phyloP scores from a whole-genome alignment of 2,797 vertebrate species.

The Phataginus tricuspis region DNA sequence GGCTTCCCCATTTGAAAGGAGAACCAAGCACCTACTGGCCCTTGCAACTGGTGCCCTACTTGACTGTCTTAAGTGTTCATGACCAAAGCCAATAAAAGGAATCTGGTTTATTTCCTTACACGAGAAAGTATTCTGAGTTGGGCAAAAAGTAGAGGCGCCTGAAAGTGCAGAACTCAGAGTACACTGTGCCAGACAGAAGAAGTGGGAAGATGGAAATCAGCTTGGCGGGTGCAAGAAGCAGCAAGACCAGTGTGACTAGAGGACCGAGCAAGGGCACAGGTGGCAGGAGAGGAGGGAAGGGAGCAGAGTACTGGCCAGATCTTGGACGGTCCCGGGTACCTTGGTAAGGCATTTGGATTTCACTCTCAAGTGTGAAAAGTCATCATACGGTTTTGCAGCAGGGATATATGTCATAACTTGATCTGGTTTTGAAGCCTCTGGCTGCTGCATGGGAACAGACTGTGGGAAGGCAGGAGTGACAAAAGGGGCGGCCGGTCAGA shows the following conservation, averaged over 20 bases:
- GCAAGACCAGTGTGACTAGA: neutral
- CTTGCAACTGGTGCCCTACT: neutral
- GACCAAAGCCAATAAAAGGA: neutral
- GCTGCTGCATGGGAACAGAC: neutral
- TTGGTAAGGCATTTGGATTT: neutral
- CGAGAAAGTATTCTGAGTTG: neutral
- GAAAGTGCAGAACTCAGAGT: constrained; percentile 18
- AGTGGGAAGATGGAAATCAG: neutral
- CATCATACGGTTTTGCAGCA: neutral
- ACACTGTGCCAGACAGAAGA: neutral
- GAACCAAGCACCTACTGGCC: neutral
- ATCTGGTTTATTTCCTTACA: neutral
- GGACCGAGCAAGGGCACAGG: neutral
- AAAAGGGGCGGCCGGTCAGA: neutral
- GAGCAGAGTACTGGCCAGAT: neutral
- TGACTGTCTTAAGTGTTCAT: neutral
- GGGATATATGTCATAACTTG: neutral
- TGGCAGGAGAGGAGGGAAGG: neutral
- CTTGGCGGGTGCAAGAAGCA: neutral
- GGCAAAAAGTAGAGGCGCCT: neutral
- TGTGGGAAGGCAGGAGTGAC: neutral
- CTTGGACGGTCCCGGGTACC: too few species aligned
- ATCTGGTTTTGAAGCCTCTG: neutral
- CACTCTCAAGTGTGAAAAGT: neutral
- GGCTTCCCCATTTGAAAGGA: neutral